Percentiles rank a stretch among this genome's conserved stretches.
Conservation (phyloP, 1,140 invertebrate species). For the Pinna nobilis region DNA sequence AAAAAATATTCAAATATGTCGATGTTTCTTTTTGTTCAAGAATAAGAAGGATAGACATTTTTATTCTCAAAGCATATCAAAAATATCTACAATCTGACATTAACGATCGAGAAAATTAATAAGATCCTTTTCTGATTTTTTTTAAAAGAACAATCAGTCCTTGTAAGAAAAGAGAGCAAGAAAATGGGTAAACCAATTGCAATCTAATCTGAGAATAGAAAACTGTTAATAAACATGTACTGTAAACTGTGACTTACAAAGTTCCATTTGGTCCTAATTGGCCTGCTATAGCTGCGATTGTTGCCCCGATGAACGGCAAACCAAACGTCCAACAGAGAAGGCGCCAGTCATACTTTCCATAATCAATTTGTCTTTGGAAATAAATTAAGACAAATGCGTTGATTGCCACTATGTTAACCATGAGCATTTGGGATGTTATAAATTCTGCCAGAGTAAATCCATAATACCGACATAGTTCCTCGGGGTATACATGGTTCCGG, state of each 20-base stretch:
- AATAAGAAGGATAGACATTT: no score
- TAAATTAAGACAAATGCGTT: constrained; percentile 42
- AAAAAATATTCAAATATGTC: no score
- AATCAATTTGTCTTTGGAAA: constrained; percentile 24
- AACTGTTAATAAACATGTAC: not conserved
- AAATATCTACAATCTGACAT: no score
- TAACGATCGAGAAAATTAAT: no score
- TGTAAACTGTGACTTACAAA: constrained; percentile 30
- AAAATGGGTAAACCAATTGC: not conserved
- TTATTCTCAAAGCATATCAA: no score
- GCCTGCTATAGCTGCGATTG: constrained; percentile 22
- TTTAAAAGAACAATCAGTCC: not conserved
- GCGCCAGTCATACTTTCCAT: constrained; percentile 33
- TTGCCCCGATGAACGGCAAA: constrained; percentile 8
- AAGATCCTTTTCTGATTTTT: not conserved
- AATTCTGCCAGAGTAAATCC: constrained; percentile 38
- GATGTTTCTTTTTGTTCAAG: no score
- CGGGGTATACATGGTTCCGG: constrained; percentile 21
- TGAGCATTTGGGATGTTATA: constrained; percentile 35
- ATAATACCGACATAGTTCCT: constrained; percentile 36
- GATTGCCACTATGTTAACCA: constrained; percentile 36
- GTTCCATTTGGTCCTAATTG: constrained; percentile 40
- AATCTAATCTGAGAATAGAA: no score
- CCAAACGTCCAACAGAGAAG: constrained; percentile 35
- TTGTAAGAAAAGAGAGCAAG: not conserved